A percentile compares a stretch with the other conserved stretches of the same genome.
phyloP scores from a whole-genome alignment of 2,888 invertebrate species.

The Ametastegia equiseti region DNA sequence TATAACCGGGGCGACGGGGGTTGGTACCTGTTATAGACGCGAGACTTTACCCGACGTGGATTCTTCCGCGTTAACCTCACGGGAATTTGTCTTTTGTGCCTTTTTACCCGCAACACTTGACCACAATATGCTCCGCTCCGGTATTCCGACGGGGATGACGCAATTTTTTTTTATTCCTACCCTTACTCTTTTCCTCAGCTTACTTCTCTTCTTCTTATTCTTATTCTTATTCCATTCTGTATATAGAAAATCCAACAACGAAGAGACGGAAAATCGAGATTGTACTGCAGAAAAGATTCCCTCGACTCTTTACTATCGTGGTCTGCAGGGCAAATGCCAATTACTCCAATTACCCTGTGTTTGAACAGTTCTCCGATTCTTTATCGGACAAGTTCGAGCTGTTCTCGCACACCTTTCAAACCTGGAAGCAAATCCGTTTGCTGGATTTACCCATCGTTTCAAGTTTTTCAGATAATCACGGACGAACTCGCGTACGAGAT shows the following conservation, averaged over 20 bases:
- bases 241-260: background rate
- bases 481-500: background rate
- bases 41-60: slow-evolving; percentile 4
- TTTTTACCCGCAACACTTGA: slow-evolving; percentile 43
- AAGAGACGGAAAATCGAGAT: background rate
- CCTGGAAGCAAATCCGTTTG: background rate
- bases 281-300: slow-evolving; percentile 3
- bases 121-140: slow-evolving; percentile 16
- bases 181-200: background rate
- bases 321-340: background rate
- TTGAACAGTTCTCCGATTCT: background rate
- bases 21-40: slow-evolving; percentile 23
- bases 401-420: background rate
- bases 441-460: background rate
- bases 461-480: background rate
- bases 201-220: too few relatives aligned
- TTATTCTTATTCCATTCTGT: too few relatives aligned
- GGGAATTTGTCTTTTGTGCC: slow-evolving; percentile 44
- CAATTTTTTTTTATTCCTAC: slow-evolving; percentile 18
- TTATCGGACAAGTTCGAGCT: background rate
- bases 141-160: slow-evolving; percentile 28
- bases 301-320: background rate
- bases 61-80: slow-evolving; percentile 37
- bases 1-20: background rate
- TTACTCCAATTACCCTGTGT: background rate